These are phyloP conservation scores for Prosapia bicincta DNA, from an alignment of 2,888 invertebrate species.

Conservation along the genomic window DNA sequence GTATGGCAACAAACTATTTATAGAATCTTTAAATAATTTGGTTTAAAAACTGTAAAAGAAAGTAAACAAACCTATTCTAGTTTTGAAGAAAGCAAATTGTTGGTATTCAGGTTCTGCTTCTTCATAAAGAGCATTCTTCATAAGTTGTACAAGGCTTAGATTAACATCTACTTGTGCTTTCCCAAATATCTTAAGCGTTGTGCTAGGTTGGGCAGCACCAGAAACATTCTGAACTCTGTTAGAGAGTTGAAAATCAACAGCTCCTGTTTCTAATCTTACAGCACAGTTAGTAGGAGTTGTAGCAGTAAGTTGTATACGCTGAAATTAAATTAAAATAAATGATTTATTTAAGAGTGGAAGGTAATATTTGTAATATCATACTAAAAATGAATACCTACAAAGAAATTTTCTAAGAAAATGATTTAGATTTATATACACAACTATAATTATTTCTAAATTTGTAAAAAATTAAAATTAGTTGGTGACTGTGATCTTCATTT, in stretches of 20 bases:
- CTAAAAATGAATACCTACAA: too few species aligned
- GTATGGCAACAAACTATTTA: too few species aligned
- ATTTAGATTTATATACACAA: too few species aligned
- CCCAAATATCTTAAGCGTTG: conserved; percentile 67
- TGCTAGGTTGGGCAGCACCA: conserved; percentile 53
- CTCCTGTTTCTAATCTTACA: conserved; percentile 92
- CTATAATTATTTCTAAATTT: too few species aligned
- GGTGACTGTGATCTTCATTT: too few species aligned
- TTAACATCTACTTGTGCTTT: conserved; percentile 91
- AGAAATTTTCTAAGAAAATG: too few species aligned
- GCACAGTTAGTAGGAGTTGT: conserved; percentile 98
- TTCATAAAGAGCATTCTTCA: conserved; percentile 91
- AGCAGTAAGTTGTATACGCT: conserved; percentile 94
- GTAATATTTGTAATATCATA: too few species aligned
- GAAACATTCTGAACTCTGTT: conserved; percentile 90
- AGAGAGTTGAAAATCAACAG: conserved; percentile 88
- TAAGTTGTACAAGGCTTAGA: conserved; percentile 90
- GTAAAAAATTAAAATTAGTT: too few species aligned
- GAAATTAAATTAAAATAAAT: conserved; percentile 40
- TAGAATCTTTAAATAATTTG: background rate
- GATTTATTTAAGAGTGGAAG: too few species aligned
- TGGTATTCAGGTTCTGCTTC: conserved; percentile 98
- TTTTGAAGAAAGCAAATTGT: conserved; percentile 97
- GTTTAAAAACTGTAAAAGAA: conserved; percentile 15
- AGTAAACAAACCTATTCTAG: conserved; percentile 66